A percentile compares a stretch with the other conserved stretches of the same genome.
Evolutionary conservation across 2,113 vertebrate species (phyloP).

Genomic region (cat (Felis catus)): DNA sequence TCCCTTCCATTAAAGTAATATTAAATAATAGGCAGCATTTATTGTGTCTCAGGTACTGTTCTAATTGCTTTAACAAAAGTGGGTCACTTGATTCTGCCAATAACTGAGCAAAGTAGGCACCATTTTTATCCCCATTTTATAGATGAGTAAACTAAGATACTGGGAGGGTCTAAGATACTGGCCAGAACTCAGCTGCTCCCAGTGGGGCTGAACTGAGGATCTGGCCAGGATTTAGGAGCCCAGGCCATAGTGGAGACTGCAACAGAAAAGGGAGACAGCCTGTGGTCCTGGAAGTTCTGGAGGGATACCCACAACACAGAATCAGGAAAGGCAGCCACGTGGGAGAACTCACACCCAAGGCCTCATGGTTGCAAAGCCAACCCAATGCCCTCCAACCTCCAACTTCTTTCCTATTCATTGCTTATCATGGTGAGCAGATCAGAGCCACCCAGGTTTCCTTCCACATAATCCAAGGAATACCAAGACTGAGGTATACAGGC

Average conservation of each 20-base stretch:
- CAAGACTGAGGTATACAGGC: not conserved
- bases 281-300: not conserved
- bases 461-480: not conserved
- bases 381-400: accelerated
- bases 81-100: not conserved
- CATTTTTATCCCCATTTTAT: not conserved
- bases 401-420: not conserved
- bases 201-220: not conserved
- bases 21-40: not conserved
- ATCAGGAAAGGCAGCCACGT: not conserved
- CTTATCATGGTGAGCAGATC: not conserved
- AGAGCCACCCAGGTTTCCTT: not conserved
- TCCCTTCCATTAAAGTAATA: not conserved
- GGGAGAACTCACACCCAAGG: not conserved
- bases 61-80: not conserved
- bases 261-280: not conserved
- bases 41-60: not conserved
- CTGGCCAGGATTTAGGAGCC: not conserved
- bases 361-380: not conserved
- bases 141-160: not conserved
- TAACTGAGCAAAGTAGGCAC: not conserved
- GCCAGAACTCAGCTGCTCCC: not conserved
- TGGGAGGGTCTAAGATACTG: not conserved
- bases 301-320: not conserved
- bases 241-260: not conserved